Base-by-base conservation (phyloP, 2,888 invertebrate genomes). In the Melangyna quadrimaculata region DNA sequence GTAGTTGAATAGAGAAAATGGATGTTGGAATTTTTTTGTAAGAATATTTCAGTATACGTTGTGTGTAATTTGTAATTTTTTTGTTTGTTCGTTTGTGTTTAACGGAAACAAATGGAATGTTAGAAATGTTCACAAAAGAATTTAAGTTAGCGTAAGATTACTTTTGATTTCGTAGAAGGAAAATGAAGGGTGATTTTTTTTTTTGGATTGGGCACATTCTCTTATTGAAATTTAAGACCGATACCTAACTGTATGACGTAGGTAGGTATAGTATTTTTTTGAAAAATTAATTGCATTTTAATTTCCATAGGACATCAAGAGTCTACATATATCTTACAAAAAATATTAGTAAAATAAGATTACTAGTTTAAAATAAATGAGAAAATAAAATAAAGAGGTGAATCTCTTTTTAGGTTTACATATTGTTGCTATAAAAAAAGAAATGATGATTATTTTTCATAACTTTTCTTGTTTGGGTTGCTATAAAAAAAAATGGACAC, bases 1-100 rank as follows among this genome's bases (percentile, higher is more conserved):
- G 63, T 63, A 43, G 43, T 63, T 63, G 63, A 43, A 43, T 19
- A n/a, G 59, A 27, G 27, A 63, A 24, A 63, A 63, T 63, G 17
- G 43, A 63, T 63, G 43, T 29, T 3, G 59, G 24, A 37, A 14
- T 59, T 61, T 61, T 43, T 29, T 27, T 17, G 27, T 27, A 7
- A 35, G 22, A 22, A 22, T 59, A n/a, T 37, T 59, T 59, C 7
- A 14, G 9, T 17, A 10, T 17, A 9, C 19, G n/a, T 57, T 32
- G 5, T 14, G 19, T 19, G 7, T 35, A 12, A n/a, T 22, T 29
- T 27, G 9, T 57, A 1, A 17, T 17, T 2, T 55, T n/a, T 55
- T 27, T 29, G n/a, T n/a, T n/a, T n/a, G n/a, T n/a, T n/a, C n/a
- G n/a, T 55, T 2, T 32, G 6, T 59, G 12, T 3, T n/a, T n/a